Evolutionary conservation across 2,888 invertebrate genomes (phyloP).

Genomic region (Hydroisotoma schaefferi): DNA sequence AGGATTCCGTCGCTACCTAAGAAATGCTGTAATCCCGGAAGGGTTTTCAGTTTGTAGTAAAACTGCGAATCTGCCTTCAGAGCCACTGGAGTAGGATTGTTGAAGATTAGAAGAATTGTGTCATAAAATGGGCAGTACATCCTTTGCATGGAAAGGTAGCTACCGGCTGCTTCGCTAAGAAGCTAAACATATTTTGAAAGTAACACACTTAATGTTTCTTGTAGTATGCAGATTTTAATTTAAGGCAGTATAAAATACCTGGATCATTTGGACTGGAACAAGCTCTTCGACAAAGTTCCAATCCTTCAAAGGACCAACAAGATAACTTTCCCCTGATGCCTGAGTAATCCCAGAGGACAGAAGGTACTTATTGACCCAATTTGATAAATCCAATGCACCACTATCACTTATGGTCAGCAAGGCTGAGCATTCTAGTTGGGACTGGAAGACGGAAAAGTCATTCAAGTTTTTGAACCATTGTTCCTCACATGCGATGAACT

Average conservation of each 20-base stretch:
- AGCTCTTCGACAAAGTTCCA: slow-evolving; percentile 43
- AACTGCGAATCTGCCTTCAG: slow-evolving; percentile 33
- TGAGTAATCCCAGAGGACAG: slow-evolving; percentile 28
- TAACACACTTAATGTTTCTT: background rate
- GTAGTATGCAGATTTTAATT: background rate
- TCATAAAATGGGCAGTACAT: slow-evolving; percentile 47
- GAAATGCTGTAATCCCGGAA: slow-evolving; percentile 42
- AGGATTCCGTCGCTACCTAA: no score
- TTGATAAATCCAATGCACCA: slow-evolving; percentile 38
- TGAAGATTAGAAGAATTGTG: slow-evolving; percentile 42
- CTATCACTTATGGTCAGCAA: slow-evolving; percentile 37
- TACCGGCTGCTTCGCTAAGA: slow-evolving; percentile 27
- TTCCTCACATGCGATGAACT: slow-evolving; percentile 35
- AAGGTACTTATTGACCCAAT: slow-evolving; percentile 37
- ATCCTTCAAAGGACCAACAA: slow-evolving; percentile 33
- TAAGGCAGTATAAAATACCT: slow-evolving; percentile 3
- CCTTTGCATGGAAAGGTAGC: slow-evolving; percentile 41
- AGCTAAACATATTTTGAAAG: slow-evolving; percentile 6
- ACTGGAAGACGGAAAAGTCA: slow-evolving; percentile 27
- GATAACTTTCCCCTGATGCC: slow-evolving; percentile 31
- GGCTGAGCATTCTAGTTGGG: slow-evolving; percentile 39
- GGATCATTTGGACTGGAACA: slow-evolving; percentile 39
- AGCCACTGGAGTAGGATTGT: slow-evolving; percentile 35
- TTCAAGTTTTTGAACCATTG: slow-evolving; percentile 27
- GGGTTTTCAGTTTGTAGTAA: slow-evolving; percentile 32